A percentile compares a stretch with the other conserved stretches of the same genome.
These are phyloP conservation scores for Cinara cedri DNA, from an alignment of 2,888 invertebrate species.

Conservation along the genomic window DNA sequence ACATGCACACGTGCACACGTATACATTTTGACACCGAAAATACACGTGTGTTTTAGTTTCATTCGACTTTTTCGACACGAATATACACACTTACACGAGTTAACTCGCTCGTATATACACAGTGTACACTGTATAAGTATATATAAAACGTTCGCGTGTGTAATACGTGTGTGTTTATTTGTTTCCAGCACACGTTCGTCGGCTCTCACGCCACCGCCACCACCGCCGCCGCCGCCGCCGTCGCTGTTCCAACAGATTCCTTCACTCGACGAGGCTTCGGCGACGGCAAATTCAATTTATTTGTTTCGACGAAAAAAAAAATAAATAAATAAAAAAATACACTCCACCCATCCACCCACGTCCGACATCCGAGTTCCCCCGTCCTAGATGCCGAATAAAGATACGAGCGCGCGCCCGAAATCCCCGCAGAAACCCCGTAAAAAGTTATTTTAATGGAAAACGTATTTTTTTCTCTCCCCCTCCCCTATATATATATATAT, in stretches of 20 bases:
- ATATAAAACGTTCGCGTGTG: constrained; percentile 5
- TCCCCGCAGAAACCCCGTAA: constrained; percentile 19
- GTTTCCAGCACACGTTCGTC: constrained; percentile 47
- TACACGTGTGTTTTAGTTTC: constrained; percentile 9
- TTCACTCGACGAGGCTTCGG: background rate
- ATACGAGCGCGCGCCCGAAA: constrained; percentile 39
- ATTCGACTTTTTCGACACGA: constrained; percentile 21
- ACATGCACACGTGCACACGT: too few relatives aligned
- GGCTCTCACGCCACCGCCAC: constrained; percentile 12
- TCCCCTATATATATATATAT: background rate
- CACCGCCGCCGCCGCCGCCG: constrained; percentile 1
- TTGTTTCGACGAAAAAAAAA: constrained; percentile 50
- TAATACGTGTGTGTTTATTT: constrained; percentile 21
- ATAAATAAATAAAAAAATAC: background rate
- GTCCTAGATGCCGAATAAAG: constrained; percentile 30
- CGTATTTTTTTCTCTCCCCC: background rate
- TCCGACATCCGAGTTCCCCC: background rate
- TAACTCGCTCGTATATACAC: background rate
- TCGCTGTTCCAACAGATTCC: constrained; percentile 15
- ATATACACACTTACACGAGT: background rate
- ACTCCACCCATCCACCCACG: background rate
- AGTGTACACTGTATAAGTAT: background rate
- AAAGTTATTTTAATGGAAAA: constrained; percentile 54
- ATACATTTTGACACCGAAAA: background rate
- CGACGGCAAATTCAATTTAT: constrained; percentile 54